phyloP scores from a whole-genome alignment of 2,888 invertebrate genomes.

The Allophyes oxyacanthae region DNA sequence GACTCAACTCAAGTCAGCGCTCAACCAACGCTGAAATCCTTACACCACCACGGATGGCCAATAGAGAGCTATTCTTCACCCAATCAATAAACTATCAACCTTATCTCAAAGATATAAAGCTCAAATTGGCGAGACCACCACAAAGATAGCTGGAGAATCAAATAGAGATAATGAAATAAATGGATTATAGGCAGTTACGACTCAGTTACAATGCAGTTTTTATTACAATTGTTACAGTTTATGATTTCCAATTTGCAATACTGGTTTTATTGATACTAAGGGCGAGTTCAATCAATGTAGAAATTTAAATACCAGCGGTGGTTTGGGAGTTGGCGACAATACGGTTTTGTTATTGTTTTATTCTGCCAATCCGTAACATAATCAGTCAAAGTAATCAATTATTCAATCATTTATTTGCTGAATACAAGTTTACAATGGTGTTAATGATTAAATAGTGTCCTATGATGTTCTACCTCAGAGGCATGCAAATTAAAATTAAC shows the following conservation, averaged over 20 bases:
- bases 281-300: slow-evolving; percentile 8
- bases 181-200: slow-evolving; percentile 63
- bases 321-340: too few species aligned
- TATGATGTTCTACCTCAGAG: too few species aligned
- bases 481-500: too few species aligned
- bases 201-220: slow-evolving; percentile 53
- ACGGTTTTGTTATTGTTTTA: too few species aligned
- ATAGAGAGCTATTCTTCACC: slow-evolving; percentile 54
- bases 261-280: slow-evolving; percentile 33
- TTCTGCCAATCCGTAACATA: too few species aligned
- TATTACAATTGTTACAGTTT: slow-evolving; percentile 46
- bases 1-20: slow-evolving; percentile 45
- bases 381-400: too few species aligned
- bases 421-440: too few species aligned
- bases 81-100: slow-evolving; percentile 37
- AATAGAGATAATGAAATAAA: slow-evolving; percentile 67
- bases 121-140: slow-evolving; percentile 6
- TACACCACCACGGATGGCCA: slow-evolving; percentile 62
- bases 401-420: too few species aligned
- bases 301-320: slow-evolving; percentile 3
- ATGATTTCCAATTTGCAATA: slow-evolving; percentile 47
- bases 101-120: slow-evolving; percentile 10
- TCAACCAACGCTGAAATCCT: slow-evolving; percentile 65
- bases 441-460: too few species aligned
- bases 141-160: slow-evolving; percentile 34